phyloP scores from a whole-genome alignment of 1,140 invertebrate species.

The Drosophila sturtevanti region DNA sequence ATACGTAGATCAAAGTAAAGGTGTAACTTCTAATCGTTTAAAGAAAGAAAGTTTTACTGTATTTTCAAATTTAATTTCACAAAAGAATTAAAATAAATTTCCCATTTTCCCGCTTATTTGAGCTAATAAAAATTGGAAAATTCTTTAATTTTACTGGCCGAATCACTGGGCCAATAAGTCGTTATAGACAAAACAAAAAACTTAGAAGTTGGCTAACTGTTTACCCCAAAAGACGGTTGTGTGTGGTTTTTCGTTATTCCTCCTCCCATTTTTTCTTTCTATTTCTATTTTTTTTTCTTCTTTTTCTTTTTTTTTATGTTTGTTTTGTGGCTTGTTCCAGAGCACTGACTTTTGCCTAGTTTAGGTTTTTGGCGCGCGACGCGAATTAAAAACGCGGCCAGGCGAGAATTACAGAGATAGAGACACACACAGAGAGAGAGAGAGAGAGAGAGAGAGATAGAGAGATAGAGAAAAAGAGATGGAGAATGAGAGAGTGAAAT shows the following conservation, averaged over 20 bases:
- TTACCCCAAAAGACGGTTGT: slow-evolving; percentile 35
- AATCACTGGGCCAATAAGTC: slow-evolving; percentile 16
- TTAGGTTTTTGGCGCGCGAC: slow-evolving; percentile 73
- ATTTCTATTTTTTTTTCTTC: background rate
- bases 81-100: no score
- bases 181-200: background rate
- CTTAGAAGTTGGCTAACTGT: slow-evolving; percentile 47
- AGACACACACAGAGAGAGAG: slow-evolving; percentile 18
- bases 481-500: slow-evolving; percentile 37
- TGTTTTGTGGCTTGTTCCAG: slow-evolving; percentile 51
- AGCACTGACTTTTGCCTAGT: slow-evolving; percentile 67
- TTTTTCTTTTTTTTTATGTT: slow-evolving; percentile 20
- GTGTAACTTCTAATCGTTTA: no score
- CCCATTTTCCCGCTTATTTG: no score
- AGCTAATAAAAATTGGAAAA: background rate
- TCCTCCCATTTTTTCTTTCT: no score
- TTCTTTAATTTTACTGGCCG: background rate
- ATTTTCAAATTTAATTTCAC: no score
- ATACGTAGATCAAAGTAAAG: no score
- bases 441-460: background rate
- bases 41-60: no score
- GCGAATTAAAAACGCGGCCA: slow-evolving; percentile 61
- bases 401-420: slow-evolving; percentile 38
- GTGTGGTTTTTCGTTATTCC: slow-evolving; percentile 29
- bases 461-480: slow-evolving; percentile 8